Evolutionary conservation across 1,140 invertebrate species (phyloP).

Genomic region (Danaus plexippus): DNA sequence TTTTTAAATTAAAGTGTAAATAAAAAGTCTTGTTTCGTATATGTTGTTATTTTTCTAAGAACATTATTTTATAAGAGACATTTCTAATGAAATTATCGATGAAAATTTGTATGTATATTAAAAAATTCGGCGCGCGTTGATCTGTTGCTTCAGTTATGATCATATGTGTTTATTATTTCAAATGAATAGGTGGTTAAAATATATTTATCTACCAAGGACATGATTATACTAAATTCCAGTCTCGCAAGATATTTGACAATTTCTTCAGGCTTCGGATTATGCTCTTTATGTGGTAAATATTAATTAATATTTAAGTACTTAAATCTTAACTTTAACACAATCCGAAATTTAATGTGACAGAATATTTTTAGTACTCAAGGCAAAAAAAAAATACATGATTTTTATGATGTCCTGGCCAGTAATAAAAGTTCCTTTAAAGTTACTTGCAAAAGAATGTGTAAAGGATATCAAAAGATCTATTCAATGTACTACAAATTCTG

Average conservation of each 20-base stretch:
- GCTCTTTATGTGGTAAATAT: slow-evolving; percentile 60
- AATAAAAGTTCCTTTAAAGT: too few species aligned
- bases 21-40: not conserved
- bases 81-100: slow-evolving; percentile 28
- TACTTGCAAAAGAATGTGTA: too few species aligned
- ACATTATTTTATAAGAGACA: slow-evolving; percentile 10
- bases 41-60: not conserved
- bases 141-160: slow-evolving; percentile 19
- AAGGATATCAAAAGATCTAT: not conserved
- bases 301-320: slow-evolving; percentile 6
- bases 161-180: slow-evolving; percentile 24
- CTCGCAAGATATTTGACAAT: slow-evolving; percentile 57
- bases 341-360: not conserved
- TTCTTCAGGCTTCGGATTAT: slow-evolving; percentile 55
- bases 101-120: slow-evolving; percentile 28
- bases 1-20: too few species aligned
- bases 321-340: slow-evolving; percentile 2
- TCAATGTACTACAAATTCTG: slow-evolving; percentile 3
- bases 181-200: slow-evolving; percentile 50
- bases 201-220: slow-evolving; percentile 63
- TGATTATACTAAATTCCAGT: slow-evolving; percentile 64
- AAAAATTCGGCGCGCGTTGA: slow-evolving; percentile 16
- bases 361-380: too few species aligned
- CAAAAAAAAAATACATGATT: too few species aligned
- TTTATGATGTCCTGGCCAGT: too few species aligned